Conservation (phyloP, 2,797 vertebrate species). For the Semotilus atromaculatus region DNA sequence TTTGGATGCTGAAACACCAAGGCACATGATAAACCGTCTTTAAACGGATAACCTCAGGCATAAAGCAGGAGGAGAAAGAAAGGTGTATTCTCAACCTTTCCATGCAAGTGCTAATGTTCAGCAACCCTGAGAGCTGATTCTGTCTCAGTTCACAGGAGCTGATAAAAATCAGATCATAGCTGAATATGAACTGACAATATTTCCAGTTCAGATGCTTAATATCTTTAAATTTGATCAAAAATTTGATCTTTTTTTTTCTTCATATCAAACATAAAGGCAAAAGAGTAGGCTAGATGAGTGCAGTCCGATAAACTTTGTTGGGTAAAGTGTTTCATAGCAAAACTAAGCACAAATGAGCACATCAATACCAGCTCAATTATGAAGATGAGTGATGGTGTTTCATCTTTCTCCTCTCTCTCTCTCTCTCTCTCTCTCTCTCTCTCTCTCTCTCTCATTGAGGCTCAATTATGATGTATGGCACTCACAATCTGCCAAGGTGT, state of each 20-base stretch:
- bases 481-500: slow-evolving; percentile 42
- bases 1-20: slow-evolving; percentile 17
- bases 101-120: slow-evolving; percentile 21
- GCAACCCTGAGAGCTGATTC: not conserved
- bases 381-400: slow-evolving; percentile 46
- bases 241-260: too few species aligned
- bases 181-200: not conserved
- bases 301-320: slow-evolving; percentile 4
- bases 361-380: slow-evolving; percentile 44
- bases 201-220: not conserved
- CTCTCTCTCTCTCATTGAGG: too few species aligned
- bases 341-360: slow-evolving; percentile 32
- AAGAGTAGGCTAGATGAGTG: not conserved
- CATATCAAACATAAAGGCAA: not conserved
- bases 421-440: slow-evolving; percentile 7
- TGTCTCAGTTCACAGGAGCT: slow-evolving; percentile 4
- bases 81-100: slow-evolving; percentile 1
- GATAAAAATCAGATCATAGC: slow-evolving; percentile 18
- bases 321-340: slow-evolving; percentile 31
- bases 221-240: not conserved
- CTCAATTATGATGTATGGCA: slow-evolving; percentile 55
- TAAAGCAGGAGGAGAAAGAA: slow-evolving; percentile 8
- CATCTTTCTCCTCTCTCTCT: slow-evolving; percentile 49
- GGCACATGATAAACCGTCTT: slow-evolving; percentile 15
- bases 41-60: slow-evolving; percentile 9